phyloP scores from a whole-genome alignment of 2,888 invertebrate genomes.

The Ormyrus nitidulus region DNA sequence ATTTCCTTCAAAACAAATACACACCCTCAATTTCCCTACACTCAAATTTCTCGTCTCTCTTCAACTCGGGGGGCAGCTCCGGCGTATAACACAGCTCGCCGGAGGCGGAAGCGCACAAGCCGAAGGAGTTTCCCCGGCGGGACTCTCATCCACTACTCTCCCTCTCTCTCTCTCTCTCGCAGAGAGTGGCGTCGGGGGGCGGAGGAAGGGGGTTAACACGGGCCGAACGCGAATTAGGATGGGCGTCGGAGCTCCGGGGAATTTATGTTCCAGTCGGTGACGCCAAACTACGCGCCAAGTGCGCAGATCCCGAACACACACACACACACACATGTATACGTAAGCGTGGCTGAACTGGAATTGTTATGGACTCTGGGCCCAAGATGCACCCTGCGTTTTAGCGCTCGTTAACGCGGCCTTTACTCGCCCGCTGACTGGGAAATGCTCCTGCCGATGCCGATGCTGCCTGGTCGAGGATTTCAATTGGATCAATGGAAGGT shows the following conservation, averaged over 20 bases:
- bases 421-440: background rate
- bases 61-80: too few species aligned
- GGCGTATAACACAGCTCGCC: too few species aligned
- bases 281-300: slow-evolving; percentile 38
- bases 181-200: background rate
- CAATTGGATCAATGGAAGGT: too few species aligned
- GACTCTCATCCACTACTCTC: background rate
- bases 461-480: too few species aligned
- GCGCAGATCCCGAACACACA: background rate
- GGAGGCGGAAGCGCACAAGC: background rate
- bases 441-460: too few species aligned
- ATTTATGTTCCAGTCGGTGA: slow-evolving; percentile 63
- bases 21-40: background rate
- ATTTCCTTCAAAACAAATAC: background rate
- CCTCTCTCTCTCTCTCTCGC: background rate
- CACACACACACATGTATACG: background rate
- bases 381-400: slow-evolving; percentile 18
- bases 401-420: slow-evolving; percentile 39
- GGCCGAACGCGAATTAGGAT: slow-evolving; percentile 29
- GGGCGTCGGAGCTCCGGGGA: slow-evolving; percentile 48
- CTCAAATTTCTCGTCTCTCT: background rate
- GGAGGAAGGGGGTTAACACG: slow-evolving; percentile 8
- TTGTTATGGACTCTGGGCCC: background rate
- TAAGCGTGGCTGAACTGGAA: background rate
- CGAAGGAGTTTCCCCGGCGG: slow-evolving; percentile 17